Base-by-base conservation (phyloP, 2,113 vertebrate species). In the Pollimyrus isidori region DNA sequence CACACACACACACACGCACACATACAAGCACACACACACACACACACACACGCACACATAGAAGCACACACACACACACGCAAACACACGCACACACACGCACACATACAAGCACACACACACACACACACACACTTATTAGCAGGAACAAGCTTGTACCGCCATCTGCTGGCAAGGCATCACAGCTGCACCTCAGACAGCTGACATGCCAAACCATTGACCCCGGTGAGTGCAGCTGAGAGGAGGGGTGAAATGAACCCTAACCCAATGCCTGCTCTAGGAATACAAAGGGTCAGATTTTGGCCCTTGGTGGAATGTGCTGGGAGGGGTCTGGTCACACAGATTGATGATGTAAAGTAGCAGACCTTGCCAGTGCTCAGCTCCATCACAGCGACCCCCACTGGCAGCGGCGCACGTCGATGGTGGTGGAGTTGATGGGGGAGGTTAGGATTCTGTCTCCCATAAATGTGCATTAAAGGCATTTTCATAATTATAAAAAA, bases 281-380 rank as follows among this genome's bases (percentile, higher is more conserved):
- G 65, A 52, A 46, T 15, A 80, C 88, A 80, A 46, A 88, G 88
- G 88, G 88, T 89, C 80, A 48, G 52, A 17, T 30, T 85, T 58
- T 17, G 10, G 45, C 62, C 62, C 93, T 90, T 93, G 93, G 87
- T 94, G 96, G 95, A 95, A 95, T 95, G 92, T 89, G 91, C 73
- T 50, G 91, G 93, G 93, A 93, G 92, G 45, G 94, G 88, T 92
- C 89, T 7, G 46, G 42, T 89, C 92, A 86, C 91, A 92, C 92
- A 94, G 94, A 95, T 92, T 94, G 95, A 95, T 96, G 94, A 94
- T 92, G 93, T 52, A 92, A 94, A 94, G 93, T 93, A 93, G 92
- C 92, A 91, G 91, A 95, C 94, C 93, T 95, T 94, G 93, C 91
- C 92, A 35, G 93, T 82, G 76, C 90, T 92, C 94, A 89, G 90